phyloP scores from a whole-genome alignment of 2,113 vertebrate species.

The Myotis davidii region DNA sequence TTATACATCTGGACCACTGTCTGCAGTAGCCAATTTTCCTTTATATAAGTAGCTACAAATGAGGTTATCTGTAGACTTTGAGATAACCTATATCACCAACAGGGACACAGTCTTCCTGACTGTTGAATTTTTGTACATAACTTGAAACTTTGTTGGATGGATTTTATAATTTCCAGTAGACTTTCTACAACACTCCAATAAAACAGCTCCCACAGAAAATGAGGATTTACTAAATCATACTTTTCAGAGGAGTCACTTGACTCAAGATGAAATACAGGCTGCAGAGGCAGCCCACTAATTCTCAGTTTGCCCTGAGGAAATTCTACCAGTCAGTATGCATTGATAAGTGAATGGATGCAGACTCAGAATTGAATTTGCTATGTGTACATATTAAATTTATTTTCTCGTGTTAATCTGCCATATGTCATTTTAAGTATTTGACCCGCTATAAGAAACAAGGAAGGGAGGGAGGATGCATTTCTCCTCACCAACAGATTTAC shows the following conservation, averaged over 20 bases:
- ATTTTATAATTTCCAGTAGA: not conserved
- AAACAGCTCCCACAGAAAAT: not conserved
- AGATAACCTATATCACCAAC: not conserved
- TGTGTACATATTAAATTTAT: not conserved
- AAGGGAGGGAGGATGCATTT: not conserved
- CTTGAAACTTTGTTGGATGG: not conserved
- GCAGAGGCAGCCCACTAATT: not conserved
- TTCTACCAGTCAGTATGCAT: not conserved
- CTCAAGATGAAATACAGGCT: not conserved
- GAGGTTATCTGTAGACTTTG: not conserved
- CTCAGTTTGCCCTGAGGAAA: not conserved
- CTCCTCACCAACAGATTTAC: not conserved
- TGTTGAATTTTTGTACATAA: not conserved
- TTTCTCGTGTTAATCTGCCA: not conserved
- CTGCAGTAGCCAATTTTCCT: not conserved
- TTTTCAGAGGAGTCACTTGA: slow-evolving; percentile 13
- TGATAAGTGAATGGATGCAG: not conserved
- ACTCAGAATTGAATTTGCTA: not conserved
- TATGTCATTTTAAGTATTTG: not conserved
- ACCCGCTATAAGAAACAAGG: not conserved
- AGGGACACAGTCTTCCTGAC: not conserved
- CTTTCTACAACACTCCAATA: not conserved
- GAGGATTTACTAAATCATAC: not conserved
- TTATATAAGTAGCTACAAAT: not conserved
- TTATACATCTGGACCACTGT: not conserved